Conservation (phyloP, 2,113 vertebrate species). For the Notiomystis cincta region DNA sequence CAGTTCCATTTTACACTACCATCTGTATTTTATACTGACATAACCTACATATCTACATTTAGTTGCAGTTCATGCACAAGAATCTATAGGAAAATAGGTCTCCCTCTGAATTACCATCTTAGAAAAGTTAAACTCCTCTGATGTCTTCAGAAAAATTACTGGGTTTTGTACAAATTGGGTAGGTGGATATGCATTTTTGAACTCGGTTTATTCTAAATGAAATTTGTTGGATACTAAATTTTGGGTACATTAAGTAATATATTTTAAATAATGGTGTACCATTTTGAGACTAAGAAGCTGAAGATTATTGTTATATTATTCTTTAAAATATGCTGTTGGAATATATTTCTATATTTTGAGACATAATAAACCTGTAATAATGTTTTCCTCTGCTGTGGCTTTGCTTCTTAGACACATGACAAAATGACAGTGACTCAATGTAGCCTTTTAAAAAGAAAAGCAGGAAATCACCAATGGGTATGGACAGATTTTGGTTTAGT, state of each 20-base stretch:
- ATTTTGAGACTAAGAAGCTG: constrained; percentile 70
- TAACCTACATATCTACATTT: not conserved
- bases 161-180: constrained; percentile 46
- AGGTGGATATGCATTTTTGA: constrained; percentile 44
- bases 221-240: constrained; percentile 65
- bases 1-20: not conserved
- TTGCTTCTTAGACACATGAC: constrained; percentile 18
- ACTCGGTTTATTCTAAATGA: constrained; percentile 65
- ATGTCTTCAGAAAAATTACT: constrained; percentile 1
- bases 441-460: not conserved
- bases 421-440: not conserved
- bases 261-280: constrained; percentile 76
- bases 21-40: not conserved
- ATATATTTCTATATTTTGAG: constrained; percentile 77
- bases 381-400: constrained; percentile 46
- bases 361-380: constrained; percentile 75
- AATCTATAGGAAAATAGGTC: not conserved
- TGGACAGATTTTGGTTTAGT: not conserved
- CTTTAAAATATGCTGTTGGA: constrained; percentile 75
- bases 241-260: constrained; percentile 78
- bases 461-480: not conserved
- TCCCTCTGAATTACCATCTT: not conserved
- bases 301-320: constrained; percentile 80
- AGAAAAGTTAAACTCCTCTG: not conserved
- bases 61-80: not conserved